Base-by-base conservation (phyloP, 2,797 vertebrate species). In the Malurus leucopterus region DNA sequence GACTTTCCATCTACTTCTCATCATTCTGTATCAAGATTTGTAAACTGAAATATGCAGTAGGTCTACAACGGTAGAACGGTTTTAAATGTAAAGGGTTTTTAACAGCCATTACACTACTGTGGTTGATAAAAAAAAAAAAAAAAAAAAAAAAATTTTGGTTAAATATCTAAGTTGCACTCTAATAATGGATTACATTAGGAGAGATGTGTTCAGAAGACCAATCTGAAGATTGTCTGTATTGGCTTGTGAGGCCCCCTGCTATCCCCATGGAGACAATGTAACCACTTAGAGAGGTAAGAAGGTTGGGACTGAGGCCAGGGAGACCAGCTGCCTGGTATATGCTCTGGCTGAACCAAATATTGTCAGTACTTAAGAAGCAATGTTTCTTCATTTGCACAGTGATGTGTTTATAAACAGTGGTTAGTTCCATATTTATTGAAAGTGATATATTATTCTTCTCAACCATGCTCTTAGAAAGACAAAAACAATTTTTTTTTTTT, bases 161-260 rank as follows among this genome's bases (percentile, higher is more conserved):
- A 68, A 49, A 40, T 84, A 38, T 92, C 88, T 46, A 68, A 89
- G 81, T 75, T 93, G 77, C 21, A 65, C 65, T 94, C 75, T 46
- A 85, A 87, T 94, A 91, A 81, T 93, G 86, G 89, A 29, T 84
- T 63, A 24, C 40, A 30, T 63, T 84, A 76, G 63, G 9, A 32
- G 88, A 86, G 47, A 30, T 95, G 61, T 84, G 58, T 81, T 95
- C 73, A 84, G 67, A 79, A 94, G 90, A 75, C 51, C 51, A 76
- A 41, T 77, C 51, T 93, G 81, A 91, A 93, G 88, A 71, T 59
- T 91, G 90, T 86, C 91, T 6, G 0, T 80, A 82, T 77, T 87
- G 91, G 92, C 89, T 88, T 91, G 64, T 70, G 76, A 92, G 67
- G 38, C 29, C 21, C 58, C 23, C 51, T 38, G 32, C 19, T 71